Conservation (phyloP, 2,797 vertebrate genomes). For the Kryptopterus vitreolus region DNA sequence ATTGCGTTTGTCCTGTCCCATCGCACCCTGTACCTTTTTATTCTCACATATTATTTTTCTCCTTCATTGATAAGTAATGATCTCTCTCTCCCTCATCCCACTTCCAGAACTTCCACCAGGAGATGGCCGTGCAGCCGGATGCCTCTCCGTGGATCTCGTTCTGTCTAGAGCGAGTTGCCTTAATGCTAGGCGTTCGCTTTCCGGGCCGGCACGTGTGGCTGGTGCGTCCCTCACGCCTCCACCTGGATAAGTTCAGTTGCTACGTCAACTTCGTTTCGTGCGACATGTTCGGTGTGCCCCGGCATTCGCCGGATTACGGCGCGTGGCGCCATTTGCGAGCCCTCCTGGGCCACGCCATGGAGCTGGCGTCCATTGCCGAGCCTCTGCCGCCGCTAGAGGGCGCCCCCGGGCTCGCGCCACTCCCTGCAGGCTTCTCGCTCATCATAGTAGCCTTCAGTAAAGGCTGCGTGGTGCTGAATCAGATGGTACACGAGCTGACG, state of each 20-base stretch:
- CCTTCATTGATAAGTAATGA: too few relatives aligned
- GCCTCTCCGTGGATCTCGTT: constrained; percentile 86
- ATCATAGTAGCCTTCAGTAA: constrained; percentile 96
- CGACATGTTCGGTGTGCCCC: constrained; percentile 94
- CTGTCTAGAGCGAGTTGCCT: constrained; percentile 89
- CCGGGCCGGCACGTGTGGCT: constrained; percentile 87
- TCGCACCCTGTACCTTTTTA: too few relatives aligned
- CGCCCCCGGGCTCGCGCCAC: constrained; percentile 47
- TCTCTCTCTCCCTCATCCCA: background rate
- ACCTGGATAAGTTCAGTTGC: constrained; percentile 97
- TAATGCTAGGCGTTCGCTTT: constrained; percentile 81
- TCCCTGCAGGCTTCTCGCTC: constrained; percentile 72
- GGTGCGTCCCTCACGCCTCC: constrained; percentile 88
- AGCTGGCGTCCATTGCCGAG: constrained; percentile 68
- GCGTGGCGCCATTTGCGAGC: constrained; percentile 87
- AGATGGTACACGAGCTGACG: constrained; percentile 88
- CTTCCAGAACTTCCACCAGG: constrained; percentile 87
- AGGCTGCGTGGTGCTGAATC: constrained; percentile 97
- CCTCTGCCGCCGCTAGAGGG: constrained; percentile 62
- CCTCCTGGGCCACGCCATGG: constrained; percentile 86
- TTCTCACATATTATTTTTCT: too few relatives aligned
- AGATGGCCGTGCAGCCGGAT: constrained; percentile 88
- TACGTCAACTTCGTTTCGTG: constrained; percentile 94
- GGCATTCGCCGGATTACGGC: constrained; percentile 80
- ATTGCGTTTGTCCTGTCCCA: too few relatives aligned